phyloP scores from a whole-genome alignment of 1,140 invertebrate genomes.

The Cotesia glomerata region DNA sequence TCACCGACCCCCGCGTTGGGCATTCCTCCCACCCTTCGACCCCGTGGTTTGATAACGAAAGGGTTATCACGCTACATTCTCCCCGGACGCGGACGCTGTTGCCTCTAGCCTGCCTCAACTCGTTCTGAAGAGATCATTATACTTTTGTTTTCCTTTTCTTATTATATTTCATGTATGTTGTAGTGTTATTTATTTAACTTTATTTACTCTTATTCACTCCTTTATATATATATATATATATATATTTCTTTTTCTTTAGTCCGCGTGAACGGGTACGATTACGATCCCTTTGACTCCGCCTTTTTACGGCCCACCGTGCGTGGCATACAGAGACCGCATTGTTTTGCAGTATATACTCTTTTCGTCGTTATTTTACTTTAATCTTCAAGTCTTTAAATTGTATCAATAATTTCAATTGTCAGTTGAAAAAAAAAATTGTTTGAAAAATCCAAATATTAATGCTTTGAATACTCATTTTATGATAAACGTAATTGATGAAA shows the following conservation, averaged over 20 bases:
- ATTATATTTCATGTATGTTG: too few relatives aligned
- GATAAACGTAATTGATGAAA: too few relatives aligned
- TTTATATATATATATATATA: constrained; percentile 20
- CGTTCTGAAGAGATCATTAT: constrained; percentile 47
- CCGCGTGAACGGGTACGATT: constrained; percentile 40
- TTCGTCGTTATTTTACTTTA: too few relatives aligned
- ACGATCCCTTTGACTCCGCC: constrained; percentile 54
- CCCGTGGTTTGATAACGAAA: constrained; percentile 54
- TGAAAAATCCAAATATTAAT: too few relatives aligned
- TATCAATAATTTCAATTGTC: too few relatives aligned
- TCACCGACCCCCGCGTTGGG: constrained; percentile 26
- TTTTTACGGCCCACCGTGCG: constrained; percentile 46
- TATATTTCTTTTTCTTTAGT: constrained; percentile 8
- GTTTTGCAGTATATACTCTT: constrained; percentile 36
- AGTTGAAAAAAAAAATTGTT: too few relatives aligned
- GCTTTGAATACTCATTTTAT: too few relatives aligned
- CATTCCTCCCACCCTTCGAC: constrained; percentile 40
- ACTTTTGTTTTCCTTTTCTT: constrained; percentile 28
- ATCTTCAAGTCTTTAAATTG: too few relatives aligned
- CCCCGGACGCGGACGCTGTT: neutral
- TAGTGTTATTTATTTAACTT: too few relatives aligned
- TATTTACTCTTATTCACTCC: too few relatives aligned
- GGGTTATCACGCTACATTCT: constrained; percentile 57
- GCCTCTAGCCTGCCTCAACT: constrained; percentile 21
- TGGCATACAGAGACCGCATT: constrained; percentile 45